These are phyloP conservation scores for fruit fly (Drosophila melanogaster) DNA, from an alignment of 1,140 invertebrate genomes.

Conservation along the genomic window DNA sequence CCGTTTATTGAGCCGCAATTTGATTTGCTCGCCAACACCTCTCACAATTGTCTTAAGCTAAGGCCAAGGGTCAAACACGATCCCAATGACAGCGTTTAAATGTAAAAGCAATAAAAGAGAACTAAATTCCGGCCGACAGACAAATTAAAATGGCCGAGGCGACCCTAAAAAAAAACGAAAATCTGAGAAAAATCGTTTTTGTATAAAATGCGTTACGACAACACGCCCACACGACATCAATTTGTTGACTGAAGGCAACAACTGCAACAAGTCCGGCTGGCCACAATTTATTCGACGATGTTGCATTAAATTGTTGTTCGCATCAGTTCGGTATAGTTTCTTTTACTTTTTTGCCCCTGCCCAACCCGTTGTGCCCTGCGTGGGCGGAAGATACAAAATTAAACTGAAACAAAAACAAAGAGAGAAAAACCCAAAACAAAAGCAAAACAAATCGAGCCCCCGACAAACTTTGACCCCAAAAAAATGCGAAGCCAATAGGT, in stretches of 20 bases:
- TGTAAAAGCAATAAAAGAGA: constrained; percentile 41
- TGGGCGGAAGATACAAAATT: constrained; percentile 58
- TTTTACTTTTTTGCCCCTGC: background rate
- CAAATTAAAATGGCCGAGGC: constrained; percentile 64
- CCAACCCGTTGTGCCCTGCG: constrained; percentile 49
- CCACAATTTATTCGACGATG: constrained; percentile 68
- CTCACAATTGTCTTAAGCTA: constrained; percentile 72
- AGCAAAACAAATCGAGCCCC: constrained; percentile 43
- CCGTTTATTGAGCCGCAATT: constrained; percentile 73
- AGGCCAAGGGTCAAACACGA: constrained; percentile 75
- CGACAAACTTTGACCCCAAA: constrained; percentile 74
- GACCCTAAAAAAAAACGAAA: constrained; percentile 12
- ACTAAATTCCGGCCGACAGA: constrained; percentile 17
- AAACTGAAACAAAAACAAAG: constrained; percentile 32
- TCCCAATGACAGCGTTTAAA: constrained; percentile 71
- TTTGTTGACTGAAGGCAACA: constrained; percentile 74
- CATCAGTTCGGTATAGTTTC: constrained; percentile 7
- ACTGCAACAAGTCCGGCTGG: constrained; percentile 71
- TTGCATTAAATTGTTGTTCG: constrained; percentile 74
- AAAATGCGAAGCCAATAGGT: constrained; percentile 59
- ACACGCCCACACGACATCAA: constrained; percentile 66
- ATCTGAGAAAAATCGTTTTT: constrained; percentile 35
- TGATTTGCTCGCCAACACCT: constrained; percentile 70
- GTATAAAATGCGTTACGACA: constrained; percentile 67
- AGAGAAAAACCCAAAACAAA: constrained; percentile 19